Evolutionary conservation across 1,140 invertebrate species (phyloP).

Genomic region (Xylocopa sonorina): DNA sequence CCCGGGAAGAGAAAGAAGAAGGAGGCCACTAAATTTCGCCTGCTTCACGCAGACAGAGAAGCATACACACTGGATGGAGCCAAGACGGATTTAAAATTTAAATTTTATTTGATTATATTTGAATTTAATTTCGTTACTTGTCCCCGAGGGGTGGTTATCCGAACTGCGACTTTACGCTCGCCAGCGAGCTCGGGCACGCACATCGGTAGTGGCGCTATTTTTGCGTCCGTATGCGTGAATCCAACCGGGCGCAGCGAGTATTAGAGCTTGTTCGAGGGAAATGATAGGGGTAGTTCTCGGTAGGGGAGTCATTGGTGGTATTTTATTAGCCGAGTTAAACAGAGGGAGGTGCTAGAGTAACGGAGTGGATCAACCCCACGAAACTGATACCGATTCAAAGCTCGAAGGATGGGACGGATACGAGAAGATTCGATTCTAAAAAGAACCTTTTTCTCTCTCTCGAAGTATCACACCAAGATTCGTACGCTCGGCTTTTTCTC

Average conservation of each 20-base stretch:
- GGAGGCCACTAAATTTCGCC: conserved; percentile 55
- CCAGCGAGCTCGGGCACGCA: not conserved
- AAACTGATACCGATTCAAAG: not conserved
- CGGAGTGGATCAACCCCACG: not conserved
- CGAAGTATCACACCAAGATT: no score
- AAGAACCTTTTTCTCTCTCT: no score
- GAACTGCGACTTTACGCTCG: conserved; percentile 20
- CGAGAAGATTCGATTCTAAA: not conserved
- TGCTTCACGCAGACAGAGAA: conserved; percentile 4
- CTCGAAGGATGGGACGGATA: not conserved
- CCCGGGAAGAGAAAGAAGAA: conserved; percentile 49
- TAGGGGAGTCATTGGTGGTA: conserved; percentile 30
- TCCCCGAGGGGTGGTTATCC: conserved; percentile 23
- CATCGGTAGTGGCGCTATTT: conserved; percentile 18
- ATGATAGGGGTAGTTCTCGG: conserved; percentile 31
- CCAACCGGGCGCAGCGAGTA: conserved; percentile 15
- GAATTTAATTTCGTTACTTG: conserved; percentile 79
- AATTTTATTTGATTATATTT: conserved; percentile 83
- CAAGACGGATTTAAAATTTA: conserved; percentile 80
- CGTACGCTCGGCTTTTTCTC: no score
- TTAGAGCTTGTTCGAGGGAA: conserved; percentile 43
- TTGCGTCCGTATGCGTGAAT: not conserved
- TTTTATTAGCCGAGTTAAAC: conserved; percentile 56
- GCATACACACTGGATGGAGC: conserved; percentile 6
- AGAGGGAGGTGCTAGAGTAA: not conserved